phyloP scores from a whole-genome alignment of 2,797 vertebrate genomes.

The Oceanodroma leucorhoa region DNA sequence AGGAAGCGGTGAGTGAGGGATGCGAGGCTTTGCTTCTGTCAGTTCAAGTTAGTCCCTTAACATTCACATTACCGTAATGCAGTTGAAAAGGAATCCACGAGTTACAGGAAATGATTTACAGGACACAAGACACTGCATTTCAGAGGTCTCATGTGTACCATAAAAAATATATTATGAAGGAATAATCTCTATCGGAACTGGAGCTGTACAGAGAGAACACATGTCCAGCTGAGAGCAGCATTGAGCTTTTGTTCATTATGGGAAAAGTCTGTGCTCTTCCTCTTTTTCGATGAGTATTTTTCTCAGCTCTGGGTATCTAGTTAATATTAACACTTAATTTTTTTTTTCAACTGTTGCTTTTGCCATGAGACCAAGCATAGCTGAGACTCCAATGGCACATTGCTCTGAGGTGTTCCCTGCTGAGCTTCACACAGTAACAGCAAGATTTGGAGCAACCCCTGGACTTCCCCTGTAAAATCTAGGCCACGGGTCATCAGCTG shows the following conservation, averaged over 20 bases:
- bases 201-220: conserved; percentile 50
- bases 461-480: not conserved
- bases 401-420: not conserved
- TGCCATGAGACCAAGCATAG: not conserved
- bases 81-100: conserved; percentile 53
- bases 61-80: conserved; percentile 30
- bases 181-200: conserved; percentile 65
- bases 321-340: conserved; percentile 57
- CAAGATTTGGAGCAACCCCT: not conserved
- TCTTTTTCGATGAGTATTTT: conserved; percentile 60
- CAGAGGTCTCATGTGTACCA: conserved; percentile 71
- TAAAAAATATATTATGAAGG: conserved; percentile 75
- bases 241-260: conserved; percentile 62
- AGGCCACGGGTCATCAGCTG: rapidly evolving
- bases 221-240: conserved; percentile 69
- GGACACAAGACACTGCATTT: conserved; percentile 69
- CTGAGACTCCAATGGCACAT: not conserved
- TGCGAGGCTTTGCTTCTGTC: not conserved
- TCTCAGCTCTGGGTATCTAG: conserved; percentile 28
- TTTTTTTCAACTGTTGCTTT: conserved; percentile 33
- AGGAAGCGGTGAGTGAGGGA: not conserved
- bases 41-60: conserved; percentile 5
- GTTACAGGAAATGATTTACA: conserved; percentile 71
- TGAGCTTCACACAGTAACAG: not conserved
- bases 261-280: conserved; percentile 42